These are phyloP conservation scores for Protonibea diacanthus DNA, from an alignment of 2,797 vertebrate species.

Conservation along the genomic window DNA sequence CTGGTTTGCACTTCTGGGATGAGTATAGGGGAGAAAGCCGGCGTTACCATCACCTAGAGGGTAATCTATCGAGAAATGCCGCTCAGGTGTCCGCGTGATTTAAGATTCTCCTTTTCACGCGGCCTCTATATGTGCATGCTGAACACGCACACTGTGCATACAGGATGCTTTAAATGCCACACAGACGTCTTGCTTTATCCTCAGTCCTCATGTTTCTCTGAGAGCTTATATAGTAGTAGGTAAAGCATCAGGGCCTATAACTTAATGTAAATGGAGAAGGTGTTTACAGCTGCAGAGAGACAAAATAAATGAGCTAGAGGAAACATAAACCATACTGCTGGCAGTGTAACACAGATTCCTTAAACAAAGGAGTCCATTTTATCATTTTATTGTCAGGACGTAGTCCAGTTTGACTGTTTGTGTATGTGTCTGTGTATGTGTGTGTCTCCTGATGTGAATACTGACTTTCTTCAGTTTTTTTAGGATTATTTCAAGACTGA, in stretches of 20 bases:
- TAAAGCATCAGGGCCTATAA: conserved; percentile 45
- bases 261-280: conserved; percentile 63
- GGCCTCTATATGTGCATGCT: conserved; percentile 12
- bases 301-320: conserved; percentile 60
- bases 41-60: conserved; percentile 58
- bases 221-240: conserved; percentile 43
- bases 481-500: conserved; percentile 8
- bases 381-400: conserved; percentile 47
- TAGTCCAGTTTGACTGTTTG: conserved; percentile 35
- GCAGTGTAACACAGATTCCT: conserved; percentile 39
- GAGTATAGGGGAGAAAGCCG: conserved; percentile 7
- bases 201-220: conserved; percentile 51
- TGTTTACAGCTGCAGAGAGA: conserved; percentile 65
- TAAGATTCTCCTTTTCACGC: conserved; percentile 41
- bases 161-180: conserved; percentile 48
- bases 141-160: conserved; percentile 32
- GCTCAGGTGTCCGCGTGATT: conserved; percentile 63
- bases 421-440: background rate
- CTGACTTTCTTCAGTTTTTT: background rate
- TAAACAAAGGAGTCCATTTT: conserved; percentile 59
- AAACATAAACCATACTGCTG: conserved; percentile 45
- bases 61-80: conserved; percentile 38
- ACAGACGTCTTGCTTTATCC: conserved; percentile 48
- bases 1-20: conserved; percentile 55
- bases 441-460: background rate